Evolutionary conservation across 2,888 invertebrate genomes (phyloP).

Genomic region (Cybosia mesomella): DNA sequence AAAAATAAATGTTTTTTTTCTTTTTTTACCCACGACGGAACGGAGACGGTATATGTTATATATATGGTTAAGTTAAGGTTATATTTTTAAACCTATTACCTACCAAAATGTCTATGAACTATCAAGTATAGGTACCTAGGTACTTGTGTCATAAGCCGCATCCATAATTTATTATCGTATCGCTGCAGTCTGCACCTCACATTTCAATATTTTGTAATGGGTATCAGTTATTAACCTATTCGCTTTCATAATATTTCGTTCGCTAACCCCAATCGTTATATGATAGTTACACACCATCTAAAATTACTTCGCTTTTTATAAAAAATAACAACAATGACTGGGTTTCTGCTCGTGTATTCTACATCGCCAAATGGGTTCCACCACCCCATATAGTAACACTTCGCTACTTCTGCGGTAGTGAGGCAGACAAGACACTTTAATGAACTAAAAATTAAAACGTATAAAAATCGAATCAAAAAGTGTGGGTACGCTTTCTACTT

Average conservation of each 20-base stretch:
- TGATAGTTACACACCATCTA: not conserved
- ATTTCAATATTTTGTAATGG: constrained; percentile 2
- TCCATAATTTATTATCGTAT: not conserved
- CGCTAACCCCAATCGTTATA: not conserved
- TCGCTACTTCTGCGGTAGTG: not conserved
- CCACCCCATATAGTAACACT: not conserved
- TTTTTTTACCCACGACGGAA: too few species aligned
- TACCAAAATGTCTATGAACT: too few species aligned
- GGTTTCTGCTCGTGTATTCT: not conserved
- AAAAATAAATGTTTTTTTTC: too few species aligned
- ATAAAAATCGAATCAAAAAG: not conserved
- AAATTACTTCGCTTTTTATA: not conserved
- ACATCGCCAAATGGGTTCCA: not conserved
- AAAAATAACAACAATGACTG: not conserved
- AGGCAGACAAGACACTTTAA: not conserved
- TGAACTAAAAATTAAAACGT: not conserved
- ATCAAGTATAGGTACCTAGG: not conserved
- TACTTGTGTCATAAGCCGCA: not conserved
- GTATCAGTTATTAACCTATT: not conserved
- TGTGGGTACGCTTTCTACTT: not conserved
- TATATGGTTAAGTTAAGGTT: too few species aligned
- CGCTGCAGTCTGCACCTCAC: not conserved
- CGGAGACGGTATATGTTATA: too few species aligned
- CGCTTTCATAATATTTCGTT: not conserved
- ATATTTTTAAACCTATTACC: too few species aligned